Evolutionary conservation across 2,113 vertebrate genomes (phyloP).

Genomic region (Brachyistius frenatus): DNA sequence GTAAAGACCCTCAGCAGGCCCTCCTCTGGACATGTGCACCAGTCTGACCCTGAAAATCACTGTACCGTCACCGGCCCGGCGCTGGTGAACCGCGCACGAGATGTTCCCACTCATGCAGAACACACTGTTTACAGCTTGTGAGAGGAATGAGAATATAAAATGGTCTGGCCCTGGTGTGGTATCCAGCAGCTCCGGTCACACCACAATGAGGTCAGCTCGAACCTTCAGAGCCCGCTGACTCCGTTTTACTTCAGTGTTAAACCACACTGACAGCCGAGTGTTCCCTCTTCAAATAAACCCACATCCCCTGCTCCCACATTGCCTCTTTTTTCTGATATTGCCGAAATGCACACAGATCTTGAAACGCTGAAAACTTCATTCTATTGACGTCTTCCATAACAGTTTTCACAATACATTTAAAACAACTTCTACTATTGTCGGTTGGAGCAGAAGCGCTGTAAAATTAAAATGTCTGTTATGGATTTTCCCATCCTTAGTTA

Average conservation of each 20-base stretch:
- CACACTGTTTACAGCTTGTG: constrained; percentile 67
- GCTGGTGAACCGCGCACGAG: constrained; percentile 47
- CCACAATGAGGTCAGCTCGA: constrained; percentile 59
- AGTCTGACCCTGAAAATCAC: constrained; percentile 70
- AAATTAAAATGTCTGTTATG: constrained; percentile 63
- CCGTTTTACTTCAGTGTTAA: constrained; percentile 38
- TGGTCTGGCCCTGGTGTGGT: constrained; percentile 38
- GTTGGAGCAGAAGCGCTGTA: constrained; percentile 22
- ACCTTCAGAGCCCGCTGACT: constrained; percentile 6
- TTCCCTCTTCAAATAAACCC: constrained; percentile 67
- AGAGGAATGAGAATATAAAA: constrained; percentile 65
- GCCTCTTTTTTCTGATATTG: constrained; percentile 50
- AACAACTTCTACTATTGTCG: constrained; percentile 29
- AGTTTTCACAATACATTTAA: constrained; percentile 24
- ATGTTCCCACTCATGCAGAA: constrained; percentile 56
- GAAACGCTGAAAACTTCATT: constrained; percentile 39
- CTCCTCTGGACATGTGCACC: constrained; percentile 53
- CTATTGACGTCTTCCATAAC: constrained; percentile 48
- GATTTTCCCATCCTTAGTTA: constrained; percentile 65
- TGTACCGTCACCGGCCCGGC: constrained; percentile 56
- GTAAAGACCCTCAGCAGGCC: constrained; percentile 51
- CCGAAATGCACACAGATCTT: constrained; percentile 52
- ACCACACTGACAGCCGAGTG: constrained; percentile 61
- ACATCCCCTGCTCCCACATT: constrained; percentile 37
- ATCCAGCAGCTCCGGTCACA: constrained; percentile 47